Evolutionary conservation across 2,113 vertebrate genomes (phyloP).

Genomic region (human): GRCh38 chr20:4723001-4723500

Average conservation of each 20-base stretch:
- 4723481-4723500: too few relatives aligned
- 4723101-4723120: neutral
- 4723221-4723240: neutral
- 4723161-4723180: neutral
- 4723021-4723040: neutral
- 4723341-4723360: neutral
- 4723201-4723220: neutral
- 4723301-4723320: neutral
- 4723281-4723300: neutral
- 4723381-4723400: neutral
- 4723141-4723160: neutral
- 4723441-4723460: neutral
- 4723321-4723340: neutral
- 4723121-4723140: neutral
- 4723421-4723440: neutral
- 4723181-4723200: neutral
- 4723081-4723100: neutral
- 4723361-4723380: neutral
- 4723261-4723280: neutral
- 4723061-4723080: neutral
- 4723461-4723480: neutral
- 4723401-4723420: neutral
- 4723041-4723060: neutral
- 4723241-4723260: neutral
- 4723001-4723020: neutral